Evolutionary conservation across 37 sponge, comb jelly and placozoan genomes (phyloP), one percentile per base, ranked within the genome.

Genomic region (Ianthella basta): DNA sequence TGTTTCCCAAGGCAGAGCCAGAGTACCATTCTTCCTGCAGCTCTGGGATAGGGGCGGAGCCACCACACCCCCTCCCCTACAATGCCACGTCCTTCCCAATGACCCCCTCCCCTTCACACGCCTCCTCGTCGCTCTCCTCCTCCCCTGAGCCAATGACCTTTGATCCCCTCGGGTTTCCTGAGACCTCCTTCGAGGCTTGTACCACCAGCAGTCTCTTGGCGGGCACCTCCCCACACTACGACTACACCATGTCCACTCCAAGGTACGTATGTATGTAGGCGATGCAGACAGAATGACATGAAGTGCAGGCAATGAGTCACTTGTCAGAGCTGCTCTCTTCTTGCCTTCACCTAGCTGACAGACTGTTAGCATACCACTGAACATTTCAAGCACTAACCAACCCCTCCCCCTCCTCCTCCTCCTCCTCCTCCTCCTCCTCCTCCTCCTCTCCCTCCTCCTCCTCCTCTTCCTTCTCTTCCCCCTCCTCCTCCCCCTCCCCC

Each of bases 71-170:
- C 64, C 64, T 61, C 64, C 64, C 29, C 12, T 61, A 27, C 64
- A 61, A 27, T 27, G 29, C 29, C 27, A 61, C 64, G 64, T 70
- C 72, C 21, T 70, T 70, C 12, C 72, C 72, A 20, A 25, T 70
- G 32, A 70, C 72, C 37, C 72, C 72, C 37, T 70, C 72, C 37
- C 72, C 72, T 35, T 70, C 72, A 5, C 72, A 70, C 37, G 72
- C 72, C 37, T 70, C 72, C 37, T 70, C 72, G 1, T 70, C 72
- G 1, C 29, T 33, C 21, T 70, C 72, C 33, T 6, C 72, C 21
- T 70, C 72, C 29, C 72, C 72, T 6, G 72, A 70, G 30, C 72
- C 72, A 2, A 34, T n/a, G 29, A n/a, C 24, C 64, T 27, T 27
- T 27, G 24, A 29, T 10, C 27, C 24, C 27, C 13, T 29, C 10